A percentile compares a stretch with the other conserved stretches of the same genome.
Conservation (phyloP, 2,113 vertebrate genomes). For the Nyctereutes procyonoides region DNA sequence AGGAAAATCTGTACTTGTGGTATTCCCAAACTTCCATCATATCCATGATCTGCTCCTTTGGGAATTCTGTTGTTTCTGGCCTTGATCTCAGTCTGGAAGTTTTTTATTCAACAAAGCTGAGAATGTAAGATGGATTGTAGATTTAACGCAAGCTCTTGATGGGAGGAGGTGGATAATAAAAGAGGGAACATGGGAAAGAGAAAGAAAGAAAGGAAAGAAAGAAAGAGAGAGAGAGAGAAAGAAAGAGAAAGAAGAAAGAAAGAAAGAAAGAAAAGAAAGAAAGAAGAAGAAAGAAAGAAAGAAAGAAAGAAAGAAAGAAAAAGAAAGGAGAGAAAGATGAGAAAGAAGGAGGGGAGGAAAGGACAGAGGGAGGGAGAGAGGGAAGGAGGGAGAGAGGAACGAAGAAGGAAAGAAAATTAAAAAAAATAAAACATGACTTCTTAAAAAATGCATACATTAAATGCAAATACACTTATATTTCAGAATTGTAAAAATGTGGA, state of each 20-base stretch:
- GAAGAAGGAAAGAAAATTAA: background rate
- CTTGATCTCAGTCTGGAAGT: constrained; percentile 4
- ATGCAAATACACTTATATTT: constrained; percentile 14
- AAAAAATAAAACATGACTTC: background rate
- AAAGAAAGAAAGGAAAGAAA: too few relatives aligned
- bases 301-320: too few relatives aligned
- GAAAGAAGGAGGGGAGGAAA: background rate
- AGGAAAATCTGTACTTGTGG: background rate
- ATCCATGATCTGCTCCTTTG: background rate
- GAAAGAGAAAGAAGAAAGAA: background rate
- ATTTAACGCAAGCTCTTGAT: background rate
- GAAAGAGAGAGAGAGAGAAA: accelerated
- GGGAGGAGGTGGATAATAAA: background rate
- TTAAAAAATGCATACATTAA: background rate
- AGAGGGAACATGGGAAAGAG: background rate
- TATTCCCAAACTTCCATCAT: background rate
- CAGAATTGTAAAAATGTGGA: background rate
- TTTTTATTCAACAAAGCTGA: background rate
- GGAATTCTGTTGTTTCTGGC: background rate
- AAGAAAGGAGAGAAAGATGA: accelerated
- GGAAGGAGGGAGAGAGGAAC: accelerated
- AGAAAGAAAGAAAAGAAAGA: too few relatives aligned
- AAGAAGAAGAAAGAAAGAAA: background rate
- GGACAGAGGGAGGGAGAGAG: background rate
- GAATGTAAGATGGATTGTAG: background rate